Base-by-base conservation (phyloP, 2,888 invertebrate species). In the Lacanobia wlatinum region DNA sequence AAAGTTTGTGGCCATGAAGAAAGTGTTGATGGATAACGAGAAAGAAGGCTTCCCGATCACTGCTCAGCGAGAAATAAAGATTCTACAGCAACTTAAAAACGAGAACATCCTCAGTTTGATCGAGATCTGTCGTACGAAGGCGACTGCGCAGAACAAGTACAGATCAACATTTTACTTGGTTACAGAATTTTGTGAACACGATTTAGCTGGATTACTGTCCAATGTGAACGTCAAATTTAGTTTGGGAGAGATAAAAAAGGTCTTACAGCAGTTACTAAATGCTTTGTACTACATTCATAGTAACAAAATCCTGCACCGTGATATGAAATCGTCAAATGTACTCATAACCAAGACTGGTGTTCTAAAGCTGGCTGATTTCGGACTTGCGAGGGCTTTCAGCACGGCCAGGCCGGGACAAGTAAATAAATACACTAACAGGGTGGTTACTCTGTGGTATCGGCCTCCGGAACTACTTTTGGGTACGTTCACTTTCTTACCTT, bases 41-140 rank as follows among this genome's bases (percentile, higher is more conserved):
- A 99, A 99, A 93, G 99, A 99, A 97, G 99, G 99, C 65, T 99
- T 99, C 92, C 99, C 99, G 0, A 99, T 99, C 83, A 99, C 99
- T 53, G 99, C 99, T 0, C 92, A 99, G 79, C 97, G 99, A 87
- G 99, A 99, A 96, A 99, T 99, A 73, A 98, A 98, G 89, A 99
- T 99, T 87, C 94, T 99, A 53, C 99, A 99, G 91, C 96, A 98
- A 23, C 92, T 99, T 0, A 99, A 99, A 92, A 99, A 99, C 93
- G 99, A 99, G 87, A 99, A 99, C 94, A 99, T 99, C 6, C 99
- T 99, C 0, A 99, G 98, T 93, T 96, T 99, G 34, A 98, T 99
- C 73, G 99, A 99, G 96, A 99, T 99, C 71, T 99, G 99, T 89
- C 97, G 99, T 67, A 99, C 99, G 0, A 98, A 98, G 96, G 98